Evolutionary conservation across 2,888 invertebrate species (phyloP), one percentile per base, ranked within the genome.

Genomic region (Mythimna albipuncta): DNA sequence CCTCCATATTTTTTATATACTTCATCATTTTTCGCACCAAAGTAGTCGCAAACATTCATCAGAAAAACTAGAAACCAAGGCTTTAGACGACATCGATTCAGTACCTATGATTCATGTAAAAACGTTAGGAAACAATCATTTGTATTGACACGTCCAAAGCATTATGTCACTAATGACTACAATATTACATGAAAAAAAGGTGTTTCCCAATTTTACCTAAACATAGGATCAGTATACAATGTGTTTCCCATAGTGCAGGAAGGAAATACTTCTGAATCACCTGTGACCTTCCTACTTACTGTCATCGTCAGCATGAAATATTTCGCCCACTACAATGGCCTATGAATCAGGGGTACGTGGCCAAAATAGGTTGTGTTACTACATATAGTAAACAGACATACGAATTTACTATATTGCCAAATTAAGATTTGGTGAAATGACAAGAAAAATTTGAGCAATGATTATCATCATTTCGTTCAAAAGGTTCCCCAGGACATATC

Each of bases 331-430:
- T 55, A 65, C 61, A 55, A n/a, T 64, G 55, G 66, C 41, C 19
- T 71, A 75, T 85, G 85, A 86, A 80, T 86, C 86, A 86, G 82
- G 73, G 66, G 81, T 81, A 65, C 41, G 54, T 66, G 61, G 7
- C 74, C 64, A 70, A 83, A 86, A 75, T 79, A 75, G 75, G 81
- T 55, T n/a, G 58, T 52, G 68, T 82, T 80, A 71, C 78, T 54
- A 69, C 71, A 77, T 38, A 75, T 47, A 63, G 66, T n/a, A 75
- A 72, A 78, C 67, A 67, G 41, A 16, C 21, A 64, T 47, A 41
- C 58, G 21, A 64, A 71, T 38, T 63, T 66, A 57, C 61, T 72
- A 35, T 68, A 69, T 69, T 69, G 26, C 52, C 9, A 7, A 35
- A 72, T 72, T 69, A 19, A 79, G 59, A 50, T 58, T 47, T 70